A percentile compares a stretch with the other conserved stretches of the same genome.
These are phyloP conservation scores for Chinchilla lanigera DNA, from an alignment of 2,113 vertebrate genomes.

Conservation along the genomic window DNA sequence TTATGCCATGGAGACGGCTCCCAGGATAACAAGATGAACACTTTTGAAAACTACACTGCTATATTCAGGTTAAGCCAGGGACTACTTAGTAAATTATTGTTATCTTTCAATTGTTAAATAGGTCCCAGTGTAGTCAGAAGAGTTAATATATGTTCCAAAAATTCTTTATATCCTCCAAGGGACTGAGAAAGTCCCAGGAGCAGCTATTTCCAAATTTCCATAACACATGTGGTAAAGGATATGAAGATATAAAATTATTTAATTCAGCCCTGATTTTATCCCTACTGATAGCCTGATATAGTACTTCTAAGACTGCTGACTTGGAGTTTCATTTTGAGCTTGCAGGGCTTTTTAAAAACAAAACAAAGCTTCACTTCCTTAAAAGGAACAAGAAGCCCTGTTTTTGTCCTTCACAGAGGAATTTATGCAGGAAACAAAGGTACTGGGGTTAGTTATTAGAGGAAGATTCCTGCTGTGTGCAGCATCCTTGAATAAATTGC, in stretches of 20 bases:
- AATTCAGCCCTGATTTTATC: conserved; percentile 24
- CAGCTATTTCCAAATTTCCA: conserved; percentile 53
- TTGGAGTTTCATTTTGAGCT: conserved; percentile 62
- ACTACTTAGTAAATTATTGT: neutral
- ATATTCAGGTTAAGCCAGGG: conserved; percentile 18
- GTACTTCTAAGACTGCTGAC: conserved; percentile 53
- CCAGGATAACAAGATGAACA: neutral
- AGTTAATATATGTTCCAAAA: conserved; percentile 16
- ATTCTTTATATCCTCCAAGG: neutral
- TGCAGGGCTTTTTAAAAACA: neutral
- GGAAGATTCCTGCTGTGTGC: conserved; percentile 67
- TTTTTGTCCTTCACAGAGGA: conserved; percentile 66
- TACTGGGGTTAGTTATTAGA: conserved; percentile 73
- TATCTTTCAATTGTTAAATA: neutral
- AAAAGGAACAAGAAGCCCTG: conserved; percentile 68
- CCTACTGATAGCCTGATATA: neutral
- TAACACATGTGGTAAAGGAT: neutral
- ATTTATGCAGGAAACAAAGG: conserved; percentile 70
- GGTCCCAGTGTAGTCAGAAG: neutral
- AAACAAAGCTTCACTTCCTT: conserved; percentile 64
- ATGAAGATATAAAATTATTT: conserved; percentile 38
- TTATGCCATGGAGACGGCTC: neutral
- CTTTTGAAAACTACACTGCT: neutral
- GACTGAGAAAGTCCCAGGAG: neutral
- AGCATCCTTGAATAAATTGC: conserved; percentile 40